Evolutionary conservation across 2,888 invertebrate genomes (phyloP).

Genomic region (Patella caerulea): DNA sequence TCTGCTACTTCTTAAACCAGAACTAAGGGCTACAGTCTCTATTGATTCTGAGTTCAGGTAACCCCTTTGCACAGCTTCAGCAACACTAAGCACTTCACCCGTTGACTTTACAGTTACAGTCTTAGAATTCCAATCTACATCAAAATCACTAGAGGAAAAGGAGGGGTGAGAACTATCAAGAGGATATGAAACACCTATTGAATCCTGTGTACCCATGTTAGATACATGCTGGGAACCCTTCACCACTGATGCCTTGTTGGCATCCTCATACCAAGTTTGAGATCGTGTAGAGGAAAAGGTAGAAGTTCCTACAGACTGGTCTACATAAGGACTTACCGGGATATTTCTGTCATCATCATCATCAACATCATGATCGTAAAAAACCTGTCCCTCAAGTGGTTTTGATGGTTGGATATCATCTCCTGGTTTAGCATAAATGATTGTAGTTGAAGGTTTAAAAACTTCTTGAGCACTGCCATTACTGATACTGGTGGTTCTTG

Average conservation of each 20-base stretch:
- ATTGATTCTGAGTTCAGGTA: slow-evolving; percentile 78
- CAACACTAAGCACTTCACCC: slow-evolving; percentile 84
- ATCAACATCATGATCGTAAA: slow-evolving; percentile 12
- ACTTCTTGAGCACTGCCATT: not conserved
- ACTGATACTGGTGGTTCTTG: not conserved
- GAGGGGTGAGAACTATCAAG: not conserved
- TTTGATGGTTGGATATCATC: slow-evolving; percentile 50
- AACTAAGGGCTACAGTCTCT: slow-evolving; percentile 73
- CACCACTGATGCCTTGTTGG: not conserved
- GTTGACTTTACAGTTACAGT: slow-evolving; percentile 75
- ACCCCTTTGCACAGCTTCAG: slow-evolving; percentile 79
- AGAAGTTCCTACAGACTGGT: slow-evolving; percentile 7
- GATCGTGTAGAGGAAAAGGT: slow-evolving; percentile 8
- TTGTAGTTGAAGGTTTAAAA: slow-evolving; percentile 47
- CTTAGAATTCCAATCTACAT: slow-evolving; percentile 59
- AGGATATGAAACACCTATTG: not conserved
- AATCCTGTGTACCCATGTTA: not conserved
- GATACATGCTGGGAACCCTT: slow-evolving; percentile 7
- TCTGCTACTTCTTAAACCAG: slow-evolving; percentile 39
- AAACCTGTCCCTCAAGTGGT: slow-evolving; percentile 29
- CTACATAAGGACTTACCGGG: slow-evolving; percentile 32
- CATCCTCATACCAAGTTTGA: not conserved
- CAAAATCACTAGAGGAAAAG: slow-evolving; percentile 37
- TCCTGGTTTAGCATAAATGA: slow-evolving; percentile 57
- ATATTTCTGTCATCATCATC: slow-evolving; percentile 23